Evolutionary conservation across 37 sponge, comb jelly and placozoan species (phyloP).

Genomic region (Agelas oroides): DNA sequence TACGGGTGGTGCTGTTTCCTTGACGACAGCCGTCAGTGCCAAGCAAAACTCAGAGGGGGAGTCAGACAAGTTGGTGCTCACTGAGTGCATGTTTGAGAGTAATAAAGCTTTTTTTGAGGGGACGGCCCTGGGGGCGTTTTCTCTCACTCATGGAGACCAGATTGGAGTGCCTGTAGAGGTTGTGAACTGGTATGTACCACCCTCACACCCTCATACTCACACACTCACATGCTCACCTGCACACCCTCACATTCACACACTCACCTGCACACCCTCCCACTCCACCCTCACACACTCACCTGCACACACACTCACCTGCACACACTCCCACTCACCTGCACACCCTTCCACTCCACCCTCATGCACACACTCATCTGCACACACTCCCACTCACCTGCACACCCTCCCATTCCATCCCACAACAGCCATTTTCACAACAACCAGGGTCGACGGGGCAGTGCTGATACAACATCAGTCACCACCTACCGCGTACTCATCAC

Average conservation of each 20-base stretch:
- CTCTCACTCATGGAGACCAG: slow-evolving; percentile 48
- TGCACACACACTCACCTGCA: background rate
- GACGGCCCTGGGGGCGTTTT: slow-evolving; percentile 69
- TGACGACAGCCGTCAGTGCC: slow-evolving; percentile 42
- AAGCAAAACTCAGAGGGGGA: background rate
- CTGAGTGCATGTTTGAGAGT: slow-evolving; percentile 34
- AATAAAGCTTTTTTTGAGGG: slow-evolving; percentile 73
- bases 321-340: too few species aligned
- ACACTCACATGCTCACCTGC: background rate
- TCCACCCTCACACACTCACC: background rate
- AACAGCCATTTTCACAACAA: slow-evolving; percentile 19
- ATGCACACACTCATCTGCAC: too few species aligned
- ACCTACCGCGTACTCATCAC: slow-evolving; percentile 53
- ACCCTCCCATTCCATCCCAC: too few species aligned
- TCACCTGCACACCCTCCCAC: background rate
- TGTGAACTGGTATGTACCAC: slow-evolving; percentile 54
- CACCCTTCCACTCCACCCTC: too few species aligned
- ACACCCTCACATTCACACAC: background rate
- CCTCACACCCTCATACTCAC: background rate
- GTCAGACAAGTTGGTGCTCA: slow-evolving; percentile 30
- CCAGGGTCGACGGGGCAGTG: background rate
- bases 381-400: too few species aligned
- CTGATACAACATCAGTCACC: slow-evolving; percentile 54
- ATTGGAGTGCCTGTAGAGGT: slow-evolving; percentile 54
- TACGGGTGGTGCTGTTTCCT: slow-evolving; percentile 58